A percentile compares a stretch with the other conserved stretches of the same genome.
phyloP scores from a whole-genome alignment of 2,797 vertebrate species.

The Molothrus aeneus region DNA sequence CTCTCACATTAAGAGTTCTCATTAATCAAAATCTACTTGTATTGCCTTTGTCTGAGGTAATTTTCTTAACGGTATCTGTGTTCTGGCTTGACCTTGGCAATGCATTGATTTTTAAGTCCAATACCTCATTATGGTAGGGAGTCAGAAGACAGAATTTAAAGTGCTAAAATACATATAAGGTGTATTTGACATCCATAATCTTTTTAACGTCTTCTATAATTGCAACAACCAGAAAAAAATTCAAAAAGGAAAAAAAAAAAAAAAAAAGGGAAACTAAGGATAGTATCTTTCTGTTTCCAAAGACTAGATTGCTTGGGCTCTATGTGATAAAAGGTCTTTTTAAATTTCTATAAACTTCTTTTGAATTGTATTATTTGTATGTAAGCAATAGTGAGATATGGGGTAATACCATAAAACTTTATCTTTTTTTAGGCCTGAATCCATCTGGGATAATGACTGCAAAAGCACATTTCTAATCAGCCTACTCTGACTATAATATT shows the following conservation, averaged over 20 bases:
- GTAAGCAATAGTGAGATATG: not conserved
- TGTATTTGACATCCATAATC: not conserved
- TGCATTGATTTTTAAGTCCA: not conserved
- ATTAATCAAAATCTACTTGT: not conserved
- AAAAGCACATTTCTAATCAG: not conserved
- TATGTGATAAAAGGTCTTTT: not conserved
- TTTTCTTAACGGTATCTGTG: not conserved
- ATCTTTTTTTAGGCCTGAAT: not conserved
- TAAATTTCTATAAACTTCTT: not conserved
- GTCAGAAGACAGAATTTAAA: not conserved
- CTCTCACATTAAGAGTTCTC: not conserved
- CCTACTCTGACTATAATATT: not conserved
- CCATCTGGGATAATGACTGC: not conserved
- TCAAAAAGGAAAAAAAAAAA: not conserved
- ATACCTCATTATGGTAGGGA: fast-evolving
- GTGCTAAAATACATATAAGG: not conserved
- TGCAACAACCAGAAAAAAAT: not conserved
- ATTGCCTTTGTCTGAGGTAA: not conserved
- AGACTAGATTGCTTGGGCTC: not conserved
- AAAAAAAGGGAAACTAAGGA: not conserved
- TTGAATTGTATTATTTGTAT: not conserved
- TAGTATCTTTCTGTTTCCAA: not conserved
- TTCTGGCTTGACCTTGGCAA: not conserved
- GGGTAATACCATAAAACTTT: not conserved
- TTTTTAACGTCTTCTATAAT: not conserved